Percentiles rank a stretch among this genome's conserved stretches.
phyloP scores from a whole-genome alignment of 35 echinoderm and acorn worm species.

The Eucidaris tribuloides region DNA sequence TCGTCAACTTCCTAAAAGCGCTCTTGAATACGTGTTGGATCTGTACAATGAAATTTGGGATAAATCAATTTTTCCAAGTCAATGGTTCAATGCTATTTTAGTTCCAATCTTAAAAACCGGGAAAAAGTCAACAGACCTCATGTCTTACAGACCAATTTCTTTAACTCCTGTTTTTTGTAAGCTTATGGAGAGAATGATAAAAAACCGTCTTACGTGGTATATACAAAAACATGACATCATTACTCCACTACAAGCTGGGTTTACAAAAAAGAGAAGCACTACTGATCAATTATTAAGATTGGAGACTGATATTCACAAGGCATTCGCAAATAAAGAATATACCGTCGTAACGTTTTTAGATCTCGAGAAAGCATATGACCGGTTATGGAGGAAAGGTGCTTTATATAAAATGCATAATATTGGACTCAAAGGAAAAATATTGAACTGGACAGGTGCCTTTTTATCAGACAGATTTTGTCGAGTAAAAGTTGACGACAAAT shows the following conservation, averaged over 20 bases:
- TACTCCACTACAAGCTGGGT: no score
- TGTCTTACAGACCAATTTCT: not conserved
- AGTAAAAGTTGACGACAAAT: not conserved
- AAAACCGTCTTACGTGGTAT: not conserved
- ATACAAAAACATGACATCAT: no score
- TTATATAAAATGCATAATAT: not conserved
- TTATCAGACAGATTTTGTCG: not conserved
- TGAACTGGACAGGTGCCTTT: not conserved
- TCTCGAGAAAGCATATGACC: constrained; percentile 14
- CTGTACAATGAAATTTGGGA: no score
- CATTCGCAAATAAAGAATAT: no score
- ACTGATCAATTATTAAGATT: not conserved
- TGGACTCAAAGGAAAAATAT: not conserved
- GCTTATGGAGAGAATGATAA: constrained; percentile 21
- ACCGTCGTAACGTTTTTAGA: constrained; percentile 7
- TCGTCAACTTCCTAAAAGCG: no score
- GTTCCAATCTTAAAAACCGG: not conserved
- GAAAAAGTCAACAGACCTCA: not conserved
- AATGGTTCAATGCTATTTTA: no score
- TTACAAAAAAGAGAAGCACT: not conserved
- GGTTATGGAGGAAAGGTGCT: constrained; percentile 7
- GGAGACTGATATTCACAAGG: no score
- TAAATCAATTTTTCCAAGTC: no score
- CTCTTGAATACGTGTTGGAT: no score
- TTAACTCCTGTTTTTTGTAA: not conserved